Base-by-base conservation (phyloP, 1,140 invertebrate species). In the Wiebesia pumilae region DNA sequence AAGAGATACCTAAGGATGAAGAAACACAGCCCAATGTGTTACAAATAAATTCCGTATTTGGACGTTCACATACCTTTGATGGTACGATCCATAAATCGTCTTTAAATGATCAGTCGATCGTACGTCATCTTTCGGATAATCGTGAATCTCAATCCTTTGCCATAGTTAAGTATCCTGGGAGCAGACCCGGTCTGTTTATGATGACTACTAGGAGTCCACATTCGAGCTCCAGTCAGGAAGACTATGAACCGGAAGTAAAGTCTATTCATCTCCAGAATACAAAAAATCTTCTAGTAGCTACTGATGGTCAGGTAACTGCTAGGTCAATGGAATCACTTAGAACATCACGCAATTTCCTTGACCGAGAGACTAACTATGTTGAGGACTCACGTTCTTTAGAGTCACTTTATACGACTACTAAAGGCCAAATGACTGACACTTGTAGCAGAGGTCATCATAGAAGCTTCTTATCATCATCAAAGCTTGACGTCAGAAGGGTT, bases 211-310 rank as follows among this genome's bases (percentile, higher is more conserved):
- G 95, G 73, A 96, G 95, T 86, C 95, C 96, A 0, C 95, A 96
- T 67, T 96, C 96, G 0, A 96, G 96, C 88, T 96, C 95, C 24
- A 96, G 95, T 73, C 96, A 96, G 89, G 96, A 96, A 89, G 96
- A 96, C 79, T 96, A 96, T 88, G 96, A 95, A 67, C 93, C 94
- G 0, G 94, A 95, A 62, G 86, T 87, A 21, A 90, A 90, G 35
- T 54, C 86, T 0, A 86, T 89, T 21, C 93, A 19, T 84, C 91
- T 51, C 88, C 93, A 58, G 91, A 92, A 91, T 0, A 90, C 91
- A 33, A 95, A 95, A 12, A 95, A 96, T 71, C 95, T 95, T 88
- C 90, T 96, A 65, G 94, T 95, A 0, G 94, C 95, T 0, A 94
- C 95, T 0, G 94, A 87, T 0, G 89, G 94, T 3, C 95, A 95